phyloP scores from a whole-genome alignment of 2,113 vertebrate species.

The Scomber colias region DNA sequence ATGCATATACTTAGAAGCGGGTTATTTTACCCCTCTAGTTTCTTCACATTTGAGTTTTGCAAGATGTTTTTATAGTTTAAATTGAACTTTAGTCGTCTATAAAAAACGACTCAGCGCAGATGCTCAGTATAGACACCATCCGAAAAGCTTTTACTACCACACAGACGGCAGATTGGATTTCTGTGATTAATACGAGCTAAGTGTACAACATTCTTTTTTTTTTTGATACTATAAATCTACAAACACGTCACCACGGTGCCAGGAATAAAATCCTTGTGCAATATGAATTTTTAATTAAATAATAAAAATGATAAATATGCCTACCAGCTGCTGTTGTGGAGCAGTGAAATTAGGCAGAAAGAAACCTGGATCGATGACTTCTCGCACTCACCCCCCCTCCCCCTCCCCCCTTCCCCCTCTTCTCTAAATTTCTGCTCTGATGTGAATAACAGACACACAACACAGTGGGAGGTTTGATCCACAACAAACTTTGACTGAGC shows the following conservation, averaged over 20 bases:
- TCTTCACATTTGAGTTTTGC: too few relatives aligned
- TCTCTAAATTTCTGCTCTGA: background rate
- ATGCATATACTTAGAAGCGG: too few relatives aligned
- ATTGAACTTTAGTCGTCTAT: background rate
- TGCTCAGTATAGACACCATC: too few relatives aligned
- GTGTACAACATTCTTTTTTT: background rate
- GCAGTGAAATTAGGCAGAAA: background rate
- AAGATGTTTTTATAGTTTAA: background rate
- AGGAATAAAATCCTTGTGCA: background rate
- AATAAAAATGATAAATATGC: slow-evolving; percentile 43
- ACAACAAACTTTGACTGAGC: background rate
- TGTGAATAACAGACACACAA: slow-evolving; percentile 44
- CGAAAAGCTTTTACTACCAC: background rate
- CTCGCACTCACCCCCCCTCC: background rate
- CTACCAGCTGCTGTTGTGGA: background rate
- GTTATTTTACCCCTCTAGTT: too few relatives aligned
- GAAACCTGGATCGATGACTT: slow-evolving; percentile 24
- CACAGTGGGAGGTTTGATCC: background rate
- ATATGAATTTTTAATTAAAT: slow-evolving; percentile 45
- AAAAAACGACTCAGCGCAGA: too few relatives aligned
- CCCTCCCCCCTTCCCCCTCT: too few relatives aligned
- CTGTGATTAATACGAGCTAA: slow-evolving; percentile 18
- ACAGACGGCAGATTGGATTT: slow-evolving; percentile 1
- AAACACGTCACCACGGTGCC: background rate
- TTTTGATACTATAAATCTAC: slow-evolving; percentile 24